Evolutionary conservation across 2,888 invertebrate genomes (phyloP), one percentile per base, ranked within the genome.

Genomic region (Hirtodrosophila histrioides): DNA sequence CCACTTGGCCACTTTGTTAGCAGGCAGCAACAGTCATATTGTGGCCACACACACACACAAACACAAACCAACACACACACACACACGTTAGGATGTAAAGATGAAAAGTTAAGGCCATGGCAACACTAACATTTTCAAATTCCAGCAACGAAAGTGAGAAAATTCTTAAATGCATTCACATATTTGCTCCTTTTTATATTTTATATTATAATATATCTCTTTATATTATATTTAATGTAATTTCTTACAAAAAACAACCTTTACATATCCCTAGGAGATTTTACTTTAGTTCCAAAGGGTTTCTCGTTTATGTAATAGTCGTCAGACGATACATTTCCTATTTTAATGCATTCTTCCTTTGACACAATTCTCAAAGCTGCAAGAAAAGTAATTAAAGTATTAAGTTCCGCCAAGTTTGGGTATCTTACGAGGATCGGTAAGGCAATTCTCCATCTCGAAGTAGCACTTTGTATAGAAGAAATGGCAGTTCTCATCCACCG

Each of bases 1-100:
- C 86, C 86, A 86, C 86, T 84, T 81, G 84, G 81, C 81, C 70
- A 84, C 84, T 84, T 84, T 84, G 84, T 84, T 83, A 81, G 81
- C 72, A 82, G 67, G 46, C 60, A 70, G 68, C 70, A 69, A 66
- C 73, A 72, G 73, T 75, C 77, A 68, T 75, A 72, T 62, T 75
- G 68, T 49, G 64, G 73, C 69, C 45, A 40, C 36, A 65, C 31
- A 46, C 57, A 54, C 23, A 36, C 50, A 41, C 40, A 29, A 51
- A 33, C 31, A 62, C 23, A 31, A n/a, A n/a, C n/a, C n/a, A n/a
- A n/a, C 33, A 48, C 10, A 23, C 24, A 39, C 44, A 40, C 10
- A 40, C 40, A 45, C 37, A 27, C 36, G 46, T 11, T 39, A 50
- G 61, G 2, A 35, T 27, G 6, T 27, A 55, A 69, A 73, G 66